Evolutionary conservation across 2,113 vertebrate species (phyloP).

Genomic region (Glaucomys volans): DNA sequence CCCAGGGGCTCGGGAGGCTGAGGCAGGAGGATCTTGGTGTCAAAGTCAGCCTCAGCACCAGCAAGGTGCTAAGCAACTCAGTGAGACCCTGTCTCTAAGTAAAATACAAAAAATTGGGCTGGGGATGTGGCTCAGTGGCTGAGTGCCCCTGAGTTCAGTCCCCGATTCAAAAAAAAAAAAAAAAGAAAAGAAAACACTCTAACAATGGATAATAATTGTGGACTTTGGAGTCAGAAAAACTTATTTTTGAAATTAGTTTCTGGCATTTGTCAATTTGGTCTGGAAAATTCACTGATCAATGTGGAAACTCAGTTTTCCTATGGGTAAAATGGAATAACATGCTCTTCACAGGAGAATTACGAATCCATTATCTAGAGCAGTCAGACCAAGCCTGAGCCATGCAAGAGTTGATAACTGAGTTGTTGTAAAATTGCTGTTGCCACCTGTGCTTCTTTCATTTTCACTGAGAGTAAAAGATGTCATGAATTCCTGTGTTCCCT

Average conservation of each 20-base stretch:
- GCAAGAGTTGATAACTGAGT: background rate
- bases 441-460: background rate
- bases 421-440: background rate
- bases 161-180: too few species aligned
- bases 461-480: background rate
- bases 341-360: background rate
- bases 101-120: too few species aligned
- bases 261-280: background rate
- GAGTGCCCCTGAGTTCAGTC: too few species aligned
- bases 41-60: too few species aligned
- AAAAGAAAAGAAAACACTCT: background rate
- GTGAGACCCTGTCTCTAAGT: too few species aligned
- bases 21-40: too few species aligned
- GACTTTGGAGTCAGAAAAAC: background rate
- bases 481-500: background rate
- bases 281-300: background rate
- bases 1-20: too few species aligned
- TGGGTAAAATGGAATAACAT: background rate
- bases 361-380: background rate
- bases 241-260: background rate
- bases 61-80: too few species aligned
- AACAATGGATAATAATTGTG: background rate
- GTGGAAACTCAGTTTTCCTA: background rate
- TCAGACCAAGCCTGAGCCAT: background rate
- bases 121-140: too few species aligned